Percentiles rank a stretch among this genome's conserved stretches.
These are phyloP conservation scores for Ormyrus nitidulus DNA, from an alignment of 2,888 invertebrate genomes.

Conservation along the genomic window DNA sequence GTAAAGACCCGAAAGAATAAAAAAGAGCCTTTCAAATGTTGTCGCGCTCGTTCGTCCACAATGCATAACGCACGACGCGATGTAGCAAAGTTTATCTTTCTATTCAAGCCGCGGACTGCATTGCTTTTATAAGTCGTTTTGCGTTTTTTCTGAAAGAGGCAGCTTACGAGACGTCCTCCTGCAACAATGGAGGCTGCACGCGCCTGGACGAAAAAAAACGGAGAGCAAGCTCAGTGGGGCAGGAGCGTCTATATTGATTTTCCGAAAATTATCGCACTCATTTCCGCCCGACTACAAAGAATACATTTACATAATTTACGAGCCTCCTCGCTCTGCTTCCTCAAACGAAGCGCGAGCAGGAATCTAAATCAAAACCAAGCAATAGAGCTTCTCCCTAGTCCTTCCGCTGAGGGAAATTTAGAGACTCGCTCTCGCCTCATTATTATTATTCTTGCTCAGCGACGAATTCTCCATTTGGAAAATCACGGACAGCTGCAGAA, in stretches of 20 bases:
- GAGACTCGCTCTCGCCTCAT: neutral
- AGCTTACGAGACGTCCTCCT: neutral
- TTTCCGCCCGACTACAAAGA: slow-evolving; percentile 2
- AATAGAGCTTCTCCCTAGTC: too few relatives aligned
- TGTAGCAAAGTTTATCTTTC: slow-evolving; percentile 5
- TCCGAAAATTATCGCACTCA: slow-evolving; percentile 30
- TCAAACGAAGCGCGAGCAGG: neutral
- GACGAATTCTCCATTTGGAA: neutral
- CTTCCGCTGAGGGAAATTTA: neutral
- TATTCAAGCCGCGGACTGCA: neutral
- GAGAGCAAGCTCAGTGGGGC: neutral
- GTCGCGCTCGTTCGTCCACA: neutral
- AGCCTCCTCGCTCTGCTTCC: neutral
- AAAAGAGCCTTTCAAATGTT: neutral
- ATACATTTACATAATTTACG: slow-evolving; percentile 31
- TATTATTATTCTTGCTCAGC: neutral
- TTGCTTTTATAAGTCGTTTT: neutral
- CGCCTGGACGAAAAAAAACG: neutral
- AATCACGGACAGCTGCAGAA: slow-evolving; percentile 23
- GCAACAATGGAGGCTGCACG: neutral
- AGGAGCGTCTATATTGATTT: slow-evolving; percentile 29
- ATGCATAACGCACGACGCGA: neutral
- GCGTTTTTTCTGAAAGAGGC: slow-evolving; percentile 10
- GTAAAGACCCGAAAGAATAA: neutral
- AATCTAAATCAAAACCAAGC: slow-evolving; percentile 15